Percentiles rank a stretch among this genome's conserved stretches.
Evolutionary conservation across 2,888 invertebrate species (phyloP).

Genomic region (Chorisops tibialis): DNA sequence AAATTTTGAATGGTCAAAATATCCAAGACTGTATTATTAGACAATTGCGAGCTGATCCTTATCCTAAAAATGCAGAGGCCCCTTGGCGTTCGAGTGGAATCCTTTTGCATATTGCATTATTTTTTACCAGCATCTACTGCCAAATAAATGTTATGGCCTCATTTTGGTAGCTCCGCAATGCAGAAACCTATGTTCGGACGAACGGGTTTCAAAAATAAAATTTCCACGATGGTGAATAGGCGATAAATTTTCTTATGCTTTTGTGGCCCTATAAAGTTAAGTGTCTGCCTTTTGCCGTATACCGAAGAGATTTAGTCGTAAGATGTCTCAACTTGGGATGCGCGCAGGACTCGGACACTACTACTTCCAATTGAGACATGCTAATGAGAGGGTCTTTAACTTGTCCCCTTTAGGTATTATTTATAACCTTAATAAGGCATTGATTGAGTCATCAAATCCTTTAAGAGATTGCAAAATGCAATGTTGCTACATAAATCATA

Average conservation of each 20-base stretch:
- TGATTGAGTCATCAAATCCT: slow-evolving; percentile 29
- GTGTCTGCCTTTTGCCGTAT: not conserved
- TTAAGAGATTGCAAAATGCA: not conserved
- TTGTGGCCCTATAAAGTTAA: slow-evolving; percentile 13
- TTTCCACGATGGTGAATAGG: slow-evolving; percentile 7
- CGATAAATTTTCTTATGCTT: slow-evolving; percentile 24
- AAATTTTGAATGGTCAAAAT: no score
- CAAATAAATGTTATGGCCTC: no score
- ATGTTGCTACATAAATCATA: slow-evolving; percentile 22
- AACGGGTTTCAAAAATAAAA: no score
- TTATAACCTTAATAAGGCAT: slow-evolving; percentile 26
- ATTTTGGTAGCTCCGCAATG: no score
- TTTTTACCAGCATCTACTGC: no score
- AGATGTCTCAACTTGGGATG: not conserved
- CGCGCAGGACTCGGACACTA: slow-evolving; percentile 14
- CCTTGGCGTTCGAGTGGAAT: no score
- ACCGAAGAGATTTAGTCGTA: not conserved
- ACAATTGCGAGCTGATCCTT: no score
- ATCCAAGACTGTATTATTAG: no score
- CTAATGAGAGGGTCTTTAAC: slow-evolving; percentile 26
- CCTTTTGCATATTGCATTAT: no score
- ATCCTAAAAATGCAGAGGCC: no score
- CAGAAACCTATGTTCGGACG: no score
- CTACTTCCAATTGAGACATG: slow-evolving; percentile 7
- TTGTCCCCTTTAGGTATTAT: slow-evolving; percentile 25